Base-by-base conservation (phyloP, 2,797 vertebrate genomes). In the Etheostoma nigrum region DNA sequence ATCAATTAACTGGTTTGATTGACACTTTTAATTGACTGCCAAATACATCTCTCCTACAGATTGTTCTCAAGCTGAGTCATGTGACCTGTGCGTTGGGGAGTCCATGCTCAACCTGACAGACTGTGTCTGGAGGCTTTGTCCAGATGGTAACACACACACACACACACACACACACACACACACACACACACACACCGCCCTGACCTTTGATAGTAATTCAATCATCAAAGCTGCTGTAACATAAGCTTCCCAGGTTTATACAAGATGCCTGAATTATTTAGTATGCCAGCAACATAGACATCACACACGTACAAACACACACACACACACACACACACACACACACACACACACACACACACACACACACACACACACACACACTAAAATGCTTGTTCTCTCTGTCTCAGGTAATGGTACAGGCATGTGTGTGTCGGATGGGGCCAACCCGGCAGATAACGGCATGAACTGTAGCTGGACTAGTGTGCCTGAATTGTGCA, bases 71-170 rank as follows among this genome's bases (percentile, higher is more conserved):
- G 92, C 94, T 8, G 45, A 91, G 52, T 94, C 94, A 76, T 96
- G 95, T 83, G 93, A 93, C 87, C 53, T 92, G 51, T 96, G 95
- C 9, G 94, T 94, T 13, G 94, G 95, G 40, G 88, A 92, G 1
- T 93, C 94, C 73, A 75, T 91, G 64, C 85, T 94, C 60, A 96
- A 95, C 92, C 86, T 95, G 85, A 95, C 95, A 21, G 87, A 85
- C 89, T 96, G 95, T 47, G 86, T 95, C 75, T 96, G 95, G 95
- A 93, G 82, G 85, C 89, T 92, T 82, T 96, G 95, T 86, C 92
- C 94, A 72, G 79, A 91, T 67, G 93, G 95, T 95, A 85, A 93
- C 27, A 52, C 13, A 6, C 42, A 49, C 47, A 51, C 42, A 74
- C 36, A n/a, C 78, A 67, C 58, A 45, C 44, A 54, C 27, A 59